Evolutionary conservation across 2,113 vertebrate species (phyloP), one percentile per base, ranked within the genome.

Genomic region (Grammomys surdaster): DNA sequence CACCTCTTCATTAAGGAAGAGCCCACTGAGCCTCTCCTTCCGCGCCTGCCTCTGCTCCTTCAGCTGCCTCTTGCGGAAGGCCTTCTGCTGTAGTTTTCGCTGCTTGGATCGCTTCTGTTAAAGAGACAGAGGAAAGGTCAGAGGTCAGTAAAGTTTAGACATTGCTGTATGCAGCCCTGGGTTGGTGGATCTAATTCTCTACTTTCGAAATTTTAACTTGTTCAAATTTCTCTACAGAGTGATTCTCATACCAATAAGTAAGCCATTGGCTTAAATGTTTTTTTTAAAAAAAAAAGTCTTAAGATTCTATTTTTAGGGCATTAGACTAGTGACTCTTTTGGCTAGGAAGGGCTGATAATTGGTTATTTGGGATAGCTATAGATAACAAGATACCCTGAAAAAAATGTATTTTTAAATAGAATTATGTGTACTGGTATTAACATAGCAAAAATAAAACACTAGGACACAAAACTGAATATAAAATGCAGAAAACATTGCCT

Each of bases 1-100:
- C 92, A 99, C 99, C 98, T 99, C 99, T 98, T 99, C 99, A 0
- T 99, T 99, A 56, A 99, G 99, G 96, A 99, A 99, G 60, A 99
- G 99, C 76, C 99, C 99, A n/a, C 99, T 99, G 93, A 99, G 99
- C 89, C 99, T 99, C 98, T 99, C 99, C 98, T 99, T 99, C 75
- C 99, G 99, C 31, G 99, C 99, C 98, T 99, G 99, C 77, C 99
- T 99, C 97, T 99, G 99, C 90, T 99, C 99, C 91, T 99, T 99
- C 97, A 99, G 98, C 98, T 99, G 99, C n/a, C 99, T 99, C 98
- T 99, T 99, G 84, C 99, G 98, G 76, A 99, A 98, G n/a, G 99
- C 99, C 97, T 99, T 99, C 98, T 99, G 99, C 98, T 99, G 99
- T 36, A 99, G 98, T 78, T 99, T 99, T 14, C 99, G 98, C 93